A percentile compares a stretch with the other conserved stretches of the same genome.
These are phyloP conservation scores for Caenorhabditis imperialis DNA, from an alignment of 2,888 invertebrate genomes.

Conservation along the genomic window DNA sequence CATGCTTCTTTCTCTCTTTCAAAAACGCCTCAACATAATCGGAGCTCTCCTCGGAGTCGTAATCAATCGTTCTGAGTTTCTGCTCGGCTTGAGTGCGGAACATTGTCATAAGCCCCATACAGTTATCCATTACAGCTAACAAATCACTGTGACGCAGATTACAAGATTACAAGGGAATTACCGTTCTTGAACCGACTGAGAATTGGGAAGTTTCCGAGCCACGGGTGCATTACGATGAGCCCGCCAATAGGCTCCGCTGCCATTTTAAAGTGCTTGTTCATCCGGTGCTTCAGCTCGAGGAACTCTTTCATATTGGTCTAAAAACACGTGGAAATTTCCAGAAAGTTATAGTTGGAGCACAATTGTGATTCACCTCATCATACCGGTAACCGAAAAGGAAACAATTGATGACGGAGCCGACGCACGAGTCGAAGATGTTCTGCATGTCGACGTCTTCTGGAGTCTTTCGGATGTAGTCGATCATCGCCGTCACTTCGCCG, in stretches of 20 bases:
- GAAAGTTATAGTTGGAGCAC: background rate
- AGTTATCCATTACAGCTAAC: conserved; percentile 10
- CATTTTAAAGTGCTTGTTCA: conserved; percentile 30
- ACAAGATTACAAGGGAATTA: background rate
- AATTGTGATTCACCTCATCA: conserved; percentile 47
- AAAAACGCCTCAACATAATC: conserved; percentile 55
- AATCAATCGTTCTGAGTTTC: conserved; percentile 43
- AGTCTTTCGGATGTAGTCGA: background rate
- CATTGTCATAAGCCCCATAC: background rate
- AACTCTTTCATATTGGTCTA: conserved; percentile 37
- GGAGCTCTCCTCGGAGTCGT: conserved; percentile 39
- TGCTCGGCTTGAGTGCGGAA: conserved; percentile 37
- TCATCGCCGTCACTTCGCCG: conserved; percentile 15
- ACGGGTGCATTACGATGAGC: conserved; percentile 29
- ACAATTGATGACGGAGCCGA: conserved; percentile 56
- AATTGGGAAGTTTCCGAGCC: conserved; percentile 22
- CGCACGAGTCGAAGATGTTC: conserved; percentile 36
- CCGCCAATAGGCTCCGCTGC: conserved; percentile 21
- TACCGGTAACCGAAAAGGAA: conserved; percentile 59
- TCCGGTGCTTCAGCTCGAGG: conserved; percentile 8
- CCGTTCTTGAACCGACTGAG: conserved; percentile 10
- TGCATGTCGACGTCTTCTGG: conserved; percentile 31
- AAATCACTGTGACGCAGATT: no score
- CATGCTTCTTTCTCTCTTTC: conserved; percentile 44
- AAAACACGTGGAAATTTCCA: background rate